Evolutionary conservation across 2,113 vertebrate genomes (phyloP).

Genomic region (Meriones unguiculatus): DNA sequence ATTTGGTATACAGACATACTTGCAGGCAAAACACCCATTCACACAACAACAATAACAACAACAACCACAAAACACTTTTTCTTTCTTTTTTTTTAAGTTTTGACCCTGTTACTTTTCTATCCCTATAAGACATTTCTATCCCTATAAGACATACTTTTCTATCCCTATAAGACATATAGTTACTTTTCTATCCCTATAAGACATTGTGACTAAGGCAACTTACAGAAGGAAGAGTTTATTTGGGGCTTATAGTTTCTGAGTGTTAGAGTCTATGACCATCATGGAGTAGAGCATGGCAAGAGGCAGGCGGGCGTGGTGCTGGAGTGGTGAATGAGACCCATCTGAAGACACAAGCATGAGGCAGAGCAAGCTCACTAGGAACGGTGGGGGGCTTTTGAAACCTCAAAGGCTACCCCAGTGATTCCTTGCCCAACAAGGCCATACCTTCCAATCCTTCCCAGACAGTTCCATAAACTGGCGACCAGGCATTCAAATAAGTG

Average conservation of each 20-base stretch:
- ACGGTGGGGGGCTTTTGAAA: too few relatives aligned
- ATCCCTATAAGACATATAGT: neutral
- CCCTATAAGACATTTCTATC: neutral
- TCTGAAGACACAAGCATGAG: neutral
- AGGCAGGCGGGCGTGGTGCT: neutral
- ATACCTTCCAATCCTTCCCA: neutral
- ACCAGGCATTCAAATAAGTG: neutral
- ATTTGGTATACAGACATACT: neutral
- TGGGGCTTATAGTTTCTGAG: neutral
- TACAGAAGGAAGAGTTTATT: neutral
- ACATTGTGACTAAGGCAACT: neutral
- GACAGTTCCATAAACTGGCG: neutral
- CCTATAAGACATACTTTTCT: neutral
- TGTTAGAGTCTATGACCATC: neutral
- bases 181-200: neutral
- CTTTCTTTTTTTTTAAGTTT: neutral
- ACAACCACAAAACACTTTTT: too few relatives aligned
- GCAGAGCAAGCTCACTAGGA: neutral
- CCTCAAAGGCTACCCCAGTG: neutral
- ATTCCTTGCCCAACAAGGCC: neutral
- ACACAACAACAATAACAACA: neutral
- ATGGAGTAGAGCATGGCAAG: neutral
- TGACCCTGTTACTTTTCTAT: neutral
- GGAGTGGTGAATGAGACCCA: neutral
- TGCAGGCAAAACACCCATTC: neutral